A percentile compares a stretch with the other conserved stretches of the same genome.
Conservation (phyloP, 2,888 invertebrate species). For the Drosophila fulvimacula region DNA sequence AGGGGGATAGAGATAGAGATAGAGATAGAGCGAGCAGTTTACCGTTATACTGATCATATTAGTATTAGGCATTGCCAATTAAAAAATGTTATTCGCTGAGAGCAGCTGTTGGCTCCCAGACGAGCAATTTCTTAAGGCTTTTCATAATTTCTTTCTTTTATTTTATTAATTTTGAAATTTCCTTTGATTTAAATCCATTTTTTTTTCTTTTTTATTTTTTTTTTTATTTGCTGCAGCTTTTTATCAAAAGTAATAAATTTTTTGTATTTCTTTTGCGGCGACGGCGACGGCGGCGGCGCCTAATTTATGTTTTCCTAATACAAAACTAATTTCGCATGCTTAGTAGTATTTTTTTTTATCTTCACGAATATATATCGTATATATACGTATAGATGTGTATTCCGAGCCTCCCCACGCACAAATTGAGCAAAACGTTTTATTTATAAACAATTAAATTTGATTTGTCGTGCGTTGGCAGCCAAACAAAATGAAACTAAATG, state of each 20-base stretch:
- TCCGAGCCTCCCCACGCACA: slow-evolving; percentile 45
- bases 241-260: slow-evolving; percentile 71
- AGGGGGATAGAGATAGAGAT: neutral
- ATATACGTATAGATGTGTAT: neutral
- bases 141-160: slow-evolving; percentile 13
- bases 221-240: slow-evolving; percentile 57
- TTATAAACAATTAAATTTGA: slow-evolving; percentile 81
- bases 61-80: neutral
- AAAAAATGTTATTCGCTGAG: neutral
- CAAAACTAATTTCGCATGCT: slow-evolving; percentile 71
- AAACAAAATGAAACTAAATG: slow-evolving; percentile 33
- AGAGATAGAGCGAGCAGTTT: neutral
- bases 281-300: slow-evolving; percentile 53
- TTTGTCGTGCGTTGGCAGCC: slow-evolving; percentile 67
- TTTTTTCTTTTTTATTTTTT: too few species aligned
- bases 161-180: slow-evolving; percentile 35
- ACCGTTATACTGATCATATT: neutral
- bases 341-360: slow-evolving; percentile 7
- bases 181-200: slow-evolving; percentile 52
- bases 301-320: slow-evolving; percentile 77
- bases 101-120: slow-evolving; percentile 50
- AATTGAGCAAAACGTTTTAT: slow-evolving; percentile 78
- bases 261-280: slow-evolving; percentile 65
- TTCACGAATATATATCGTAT: neutral
- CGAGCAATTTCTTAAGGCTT: slow-evolving; percentile 26